Conservation (phyloP, 2,113 vertebrate genomes). For the Eptatretus burgeri region DNA sequence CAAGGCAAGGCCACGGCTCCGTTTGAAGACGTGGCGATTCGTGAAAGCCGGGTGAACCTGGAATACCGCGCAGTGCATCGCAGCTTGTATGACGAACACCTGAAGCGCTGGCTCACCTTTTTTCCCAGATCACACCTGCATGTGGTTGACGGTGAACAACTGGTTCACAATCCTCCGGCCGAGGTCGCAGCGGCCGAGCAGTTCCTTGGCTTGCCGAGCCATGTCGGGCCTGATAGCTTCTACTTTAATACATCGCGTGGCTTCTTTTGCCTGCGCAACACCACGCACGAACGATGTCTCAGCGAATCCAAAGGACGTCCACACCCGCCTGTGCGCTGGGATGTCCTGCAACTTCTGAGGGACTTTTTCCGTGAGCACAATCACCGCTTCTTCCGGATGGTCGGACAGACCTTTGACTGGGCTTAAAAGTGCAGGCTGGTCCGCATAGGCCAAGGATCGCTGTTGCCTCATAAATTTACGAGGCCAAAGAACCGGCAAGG, state of each 20-base stretch:
- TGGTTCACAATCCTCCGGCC: conserved; percentile 25
- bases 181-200: conserved; percentile 26
- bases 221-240: conserved; percentile 24
- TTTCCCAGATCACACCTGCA: conserved; percentile 29
- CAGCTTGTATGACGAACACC: conserved; percentile 45
- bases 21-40: conserved; percentile 47
- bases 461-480: no score
- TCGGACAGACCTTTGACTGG: conserved; percentile 29
- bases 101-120: conserved; percentile 23
- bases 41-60: conserved; percentile 40
- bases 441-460: no score
- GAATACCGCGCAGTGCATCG: conserved; percentile 87
- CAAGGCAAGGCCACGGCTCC: conserved; percentile 56
- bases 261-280: conserved; percentile 30
- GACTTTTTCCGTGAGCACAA: conserved; percentile 25
- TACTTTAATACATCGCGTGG: conserved; percentile 38
- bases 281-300: conserved; percentile 28
- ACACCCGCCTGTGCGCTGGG: conserved; percentile 20
- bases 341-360: conserved; percentile 24
- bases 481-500: no score
- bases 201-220: conserved; percentile 23
- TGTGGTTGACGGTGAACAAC: conserved; percentile 28
- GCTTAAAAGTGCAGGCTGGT: conserved; percentile 11
- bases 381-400: conserved; percentile 28
- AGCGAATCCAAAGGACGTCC: conserved; percentile 32